Evolutionary conservation across 2,113 vertebrate species (phyloP), one percentile per base, ranked within the genome.

Genomic region (Nothoprocta pentlandii): DNA sequence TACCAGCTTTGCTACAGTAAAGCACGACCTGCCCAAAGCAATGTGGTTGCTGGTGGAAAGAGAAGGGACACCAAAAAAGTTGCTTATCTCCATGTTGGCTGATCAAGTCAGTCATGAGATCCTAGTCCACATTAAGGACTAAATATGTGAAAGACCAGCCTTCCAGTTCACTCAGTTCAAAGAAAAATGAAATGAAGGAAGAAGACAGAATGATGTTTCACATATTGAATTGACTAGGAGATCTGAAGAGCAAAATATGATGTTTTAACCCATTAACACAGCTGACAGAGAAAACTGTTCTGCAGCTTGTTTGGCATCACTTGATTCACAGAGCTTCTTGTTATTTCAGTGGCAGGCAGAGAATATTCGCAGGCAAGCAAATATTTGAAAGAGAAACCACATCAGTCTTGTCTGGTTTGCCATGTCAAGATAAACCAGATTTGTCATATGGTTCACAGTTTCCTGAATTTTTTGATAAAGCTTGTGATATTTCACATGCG

Each of bases 361-460:
- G n/a, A 39, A 39, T 39, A 39, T 39, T 39, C 7, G 36, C 36
- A 39, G 36, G 36, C 36, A 39, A 39, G 36, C 6, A 88, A 89
- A 44, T 36, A 92, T 49, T 91, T 92, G 58, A 47, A 62, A 41
- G 39, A 79, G 66, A 81, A 93, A 89, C 47, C 77, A 85, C 84
- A 93, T 84, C 77, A 85, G 4, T 66, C 53, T 84, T 3, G 1
- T 64, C 63, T 36, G 30, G n/a, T 88, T 73, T 67, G 51, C 63
- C 28, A 44, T 87, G 88, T 94, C 64, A 62, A 81, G 89, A 90
- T 39, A 86, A 92, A 90, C 25, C 66, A 75, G 56, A 39, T 87
- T 79, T 71, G 44, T 93, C 36, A 79, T 58, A 49, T 2, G 13
- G 42, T 89, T 20, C 58, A 58, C 3, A 12, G 39, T 89, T 89